A percentile compares a stretch with the other conserved stretches of the same genome.
phyloP scores from a whole-genome alignment of 2,888 invertebrate species.

The Odontocerum albicorne region DNA sequence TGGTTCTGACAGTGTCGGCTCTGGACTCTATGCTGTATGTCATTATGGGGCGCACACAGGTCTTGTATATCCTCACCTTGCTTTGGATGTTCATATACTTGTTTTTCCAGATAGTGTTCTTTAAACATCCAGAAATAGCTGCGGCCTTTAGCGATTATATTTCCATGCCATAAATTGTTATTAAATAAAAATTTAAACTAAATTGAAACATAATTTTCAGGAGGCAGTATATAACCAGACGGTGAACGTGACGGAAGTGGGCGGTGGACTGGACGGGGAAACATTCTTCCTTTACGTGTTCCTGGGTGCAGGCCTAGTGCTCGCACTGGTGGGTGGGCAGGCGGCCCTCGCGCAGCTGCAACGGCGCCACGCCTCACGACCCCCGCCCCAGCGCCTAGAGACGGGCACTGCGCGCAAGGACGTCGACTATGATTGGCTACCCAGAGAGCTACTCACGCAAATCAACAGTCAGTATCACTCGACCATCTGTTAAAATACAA shows the following conservation, averaged over 20 bases:
- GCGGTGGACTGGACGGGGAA: constrained; percentile 97
- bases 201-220: constrained; percentile 53
- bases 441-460: constrained; percentile 83
- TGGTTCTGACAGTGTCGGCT: no score
- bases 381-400: constrained; percentile 72
- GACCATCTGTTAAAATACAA: background rate
- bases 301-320: constrained; percentile 85
- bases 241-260: constrained; percentile 91
- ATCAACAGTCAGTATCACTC: constrained; percentile 67
- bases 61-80: no score
- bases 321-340: constrained; percentile 86
- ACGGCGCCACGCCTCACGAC: constrained; percentile 58
- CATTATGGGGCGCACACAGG: no score
- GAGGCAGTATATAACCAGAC: constrained; percentile 99
- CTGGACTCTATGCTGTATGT: no score
- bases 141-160: no score
- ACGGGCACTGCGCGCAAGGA: constrained; percentile 89
- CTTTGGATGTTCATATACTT: no score
- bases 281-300: constrained; percentile 98
- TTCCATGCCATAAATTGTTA: no score
- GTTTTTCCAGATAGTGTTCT: no score
- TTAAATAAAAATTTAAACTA: no score
- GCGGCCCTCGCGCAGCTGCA: constrained; percentile 85
- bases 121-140: no score
- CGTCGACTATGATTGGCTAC: constrained; percentile 98